Percentiles rank a stretch among this genome's conserved stretches.
Evolutionary conservation across 2,888 invertebrate genomes (phyloP).

Genomic region (Pyralis farinalis): DNA sequence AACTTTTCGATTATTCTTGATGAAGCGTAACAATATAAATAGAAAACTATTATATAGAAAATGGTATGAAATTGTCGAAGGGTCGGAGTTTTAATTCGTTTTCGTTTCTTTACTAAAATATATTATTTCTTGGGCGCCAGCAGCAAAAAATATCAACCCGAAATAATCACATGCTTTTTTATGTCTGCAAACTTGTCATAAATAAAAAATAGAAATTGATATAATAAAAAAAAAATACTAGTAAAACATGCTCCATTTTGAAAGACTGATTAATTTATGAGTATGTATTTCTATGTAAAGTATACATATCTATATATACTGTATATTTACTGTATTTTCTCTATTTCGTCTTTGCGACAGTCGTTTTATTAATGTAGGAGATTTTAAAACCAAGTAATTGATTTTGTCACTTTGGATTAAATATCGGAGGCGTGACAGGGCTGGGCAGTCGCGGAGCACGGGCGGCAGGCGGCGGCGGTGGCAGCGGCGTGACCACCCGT

Average conservation of each 20-base stretch:
- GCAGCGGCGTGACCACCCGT: conserved; percentile 48
- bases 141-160: conserved; percentile 40
- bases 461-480: conserved; percentile 25
- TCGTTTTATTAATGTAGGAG: conserved; percentile 1
- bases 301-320: no score
- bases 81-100: conserved; percentile 40
- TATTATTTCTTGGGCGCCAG: conserved; percentile 50
- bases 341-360: no score
- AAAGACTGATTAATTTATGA: no score
- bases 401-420: conserved; percentile 32
- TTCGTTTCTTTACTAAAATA: conserved; percentile 24
- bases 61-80: conserved; percentile 30
- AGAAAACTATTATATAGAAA: conserved; percentile 62
- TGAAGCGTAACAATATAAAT: conserved; percentile 63
- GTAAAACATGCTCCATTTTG: no score
- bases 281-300: no score
- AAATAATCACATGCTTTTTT: no score
- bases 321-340: no score
- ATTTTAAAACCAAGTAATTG: conserved; percentile 4
- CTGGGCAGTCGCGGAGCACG: conserved; percentile 26
- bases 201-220: no score
- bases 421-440: conserved; percentile 23
- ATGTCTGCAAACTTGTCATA: no score
- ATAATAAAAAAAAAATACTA: no score
- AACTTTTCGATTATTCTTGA: conserved; percentile 57